Percentiles rank a stretch among this genome's conserved stretches.
Evolutionary conservation across 2,113 vertebrate species (phyloP).

Genomic region (Calidris pygmaea): DNA sequence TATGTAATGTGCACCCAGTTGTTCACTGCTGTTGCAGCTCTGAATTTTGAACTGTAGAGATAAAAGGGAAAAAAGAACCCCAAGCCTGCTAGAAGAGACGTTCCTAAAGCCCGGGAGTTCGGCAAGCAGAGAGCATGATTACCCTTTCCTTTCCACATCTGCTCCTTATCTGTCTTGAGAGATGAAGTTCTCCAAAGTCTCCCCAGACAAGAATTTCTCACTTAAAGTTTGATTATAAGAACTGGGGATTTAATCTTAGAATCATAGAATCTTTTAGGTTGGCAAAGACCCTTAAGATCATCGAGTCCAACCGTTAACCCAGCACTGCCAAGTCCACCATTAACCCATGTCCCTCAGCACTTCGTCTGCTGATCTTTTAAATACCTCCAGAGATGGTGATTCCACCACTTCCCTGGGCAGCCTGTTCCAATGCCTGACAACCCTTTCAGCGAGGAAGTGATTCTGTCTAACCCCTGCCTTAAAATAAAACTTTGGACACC

Average conservation of each 20-base stretch:
- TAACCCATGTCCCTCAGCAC: not conserved
- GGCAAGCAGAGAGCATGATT: not conserved
- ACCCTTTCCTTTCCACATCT: not conserved
- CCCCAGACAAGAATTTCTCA: not conserved
- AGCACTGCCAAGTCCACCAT: not conserved
- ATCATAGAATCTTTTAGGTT: not conserved
- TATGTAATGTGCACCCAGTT: not conserved
- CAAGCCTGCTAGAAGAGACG: not conserved
- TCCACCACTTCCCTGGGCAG: not conserved
- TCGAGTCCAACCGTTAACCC: not conserved
- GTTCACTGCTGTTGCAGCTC: not conserved
- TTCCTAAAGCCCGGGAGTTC: not conserved
- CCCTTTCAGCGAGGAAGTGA: not conserved
- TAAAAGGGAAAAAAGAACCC: not conserved
- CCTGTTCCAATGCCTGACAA: not conserved
- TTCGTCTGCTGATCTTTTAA: not conserved
- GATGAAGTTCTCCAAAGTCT: not conserved
- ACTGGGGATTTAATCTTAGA: not conserved
- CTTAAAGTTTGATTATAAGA: not conserved
- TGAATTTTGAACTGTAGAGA: not conserved
- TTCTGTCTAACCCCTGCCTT: not conserved
- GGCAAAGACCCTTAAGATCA: not conserved
- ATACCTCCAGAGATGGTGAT: not conserved
- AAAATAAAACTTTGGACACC: not conserved
- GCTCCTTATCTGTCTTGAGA: not conserved